Evolutionary conservation across 2,797 vertebrate species (phyloP), one percentile per base, ranked within the genome.

Genomic region (Limosa lapponica): DNA sequence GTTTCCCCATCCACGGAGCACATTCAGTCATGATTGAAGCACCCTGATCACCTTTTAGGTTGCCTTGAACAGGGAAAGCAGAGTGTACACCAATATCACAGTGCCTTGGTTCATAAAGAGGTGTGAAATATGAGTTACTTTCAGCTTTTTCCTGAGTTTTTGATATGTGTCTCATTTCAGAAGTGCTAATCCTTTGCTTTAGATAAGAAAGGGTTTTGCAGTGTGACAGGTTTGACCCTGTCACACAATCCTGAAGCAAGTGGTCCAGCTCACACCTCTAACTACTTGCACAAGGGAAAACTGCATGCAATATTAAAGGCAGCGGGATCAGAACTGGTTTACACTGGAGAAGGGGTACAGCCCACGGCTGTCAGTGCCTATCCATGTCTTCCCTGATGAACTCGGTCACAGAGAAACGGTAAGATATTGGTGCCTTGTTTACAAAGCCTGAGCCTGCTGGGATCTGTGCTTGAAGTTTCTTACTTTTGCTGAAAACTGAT

Each of bases 401-500:
- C 62, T 80, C 75, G 36, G 36, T 22, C 64, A 73, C 43, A 81
- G 19, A 78, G 30, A 81, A 93, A 22, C 32, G 23, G 32, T 78
- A 82, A 94, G 55, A 93, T 64, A 69, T 20, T 1, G 1, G 24
- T 27, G 44, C 58, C 72, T 83, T 92, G 32, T 87, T 93, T 92
- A 90, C 19, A 94, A 95, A 94, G 71, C 81, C 72, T 34, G 58
- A 77, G 82, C 74, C 55, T 92, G 58, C 66, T 73, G 79, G 62
- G 75, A 80, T 87, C 62, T 66, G 39, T 83, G 28, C 70, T 32
- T 64, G 39, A 66, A 82, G 6, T 85, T 70, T 96, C 93, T 93
- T 92, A 48, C 72, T 83, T 97, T 86, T 96, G 92, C 84, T 94
- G 92, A 95, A 96, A 97, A 97, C 54, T 66, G 74, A 93, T 90